Conservation (phyloP, 1,140 invertebrate species). For the Paraescarpia echinospica region DNA sequence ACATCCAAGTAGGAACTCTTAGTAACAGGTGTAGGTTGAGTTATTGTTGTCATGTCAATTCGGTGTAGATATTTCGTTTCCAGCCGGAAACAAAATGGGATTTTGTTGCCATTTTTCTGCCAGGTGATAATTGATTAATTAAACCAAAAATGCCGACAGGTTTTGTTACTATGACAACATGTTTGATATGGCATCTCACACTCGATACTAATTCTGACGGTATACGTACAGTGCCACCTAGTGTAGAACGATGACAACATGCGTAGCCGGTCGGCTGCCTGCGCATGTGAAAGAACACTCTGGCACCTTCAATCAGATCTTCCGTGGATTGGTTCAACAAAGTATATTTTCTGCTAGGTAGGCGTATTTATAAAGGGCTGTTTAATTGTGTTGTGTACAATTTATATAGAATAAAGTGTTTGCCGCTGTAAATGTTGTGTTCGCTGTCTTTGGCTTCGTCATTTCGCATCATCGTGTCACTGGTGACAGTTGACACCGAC, state of each 20-base stretch:
- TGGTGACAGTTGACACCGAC: not conserved
- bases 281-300: not conserved
- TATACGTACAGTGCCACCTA: not conserved
- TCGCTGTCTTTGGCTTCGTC: not conserved
- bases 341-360: not conserved
- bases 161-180: not conserved
- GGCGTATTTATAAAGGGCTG: not conserved
- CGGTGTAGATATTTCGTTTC: not conserved
- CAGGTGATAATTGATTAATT: not conserved
- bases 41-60: not conserved
- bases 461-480: not conserved
- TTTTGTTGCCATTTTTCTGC: not conserved
- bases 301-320: not conserved
- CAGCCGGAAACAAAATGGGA: not conserved
- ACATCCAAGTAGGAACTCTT: not conserved
- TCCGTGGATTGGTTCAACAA: not conserved
- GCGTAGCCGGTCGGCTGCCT: not conserved
- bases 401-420: conserved; percentile 7
- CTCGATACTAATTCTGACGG: not conserved
- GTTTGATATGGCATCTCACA: not conserved
- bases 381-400: conserved; percentile 6
- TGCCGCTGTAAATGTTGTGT: not conserved
- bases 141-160: not conserved
- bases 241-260: not conserved
- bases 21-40: not conserved